These are phyloP conservation scores for Zeugodacus cucurbitae DNA, from an alignment of 1,140 invertebrate genomes.

Conservation along the genomic window DNA sequence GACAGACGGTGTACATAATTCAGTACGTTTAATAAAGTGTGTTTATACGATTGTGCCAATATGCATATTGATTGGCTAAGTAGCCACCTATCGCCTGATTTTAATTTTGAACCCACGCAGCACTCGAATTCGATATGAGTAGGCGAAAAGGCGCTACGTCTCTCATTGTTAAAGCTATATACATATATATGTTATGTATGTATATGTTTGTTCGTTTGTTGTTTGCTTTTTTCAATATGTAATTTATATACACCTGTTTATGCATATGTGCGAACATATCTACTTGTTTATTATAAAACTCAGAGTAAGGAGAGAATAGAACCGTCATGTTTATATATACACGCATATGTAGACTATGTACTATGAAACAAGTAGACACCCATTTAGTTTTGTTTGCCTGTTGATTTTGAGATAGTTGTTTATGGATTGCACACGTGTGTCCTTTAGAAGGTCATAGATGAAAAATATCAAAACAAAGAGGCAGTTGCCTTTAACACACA, in stretches of 20 bases:
- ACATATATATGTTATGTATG: background rate
- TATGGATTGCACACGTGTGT: slow-evolving; percentile 49
- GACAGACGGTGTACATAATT: background rate
- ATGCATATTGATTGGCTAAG: slow-evolving; percentile 25
- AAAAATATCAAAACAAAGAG: background rate
- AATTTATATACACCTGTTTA: background rate
- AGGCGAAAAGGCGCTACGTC: background rate
- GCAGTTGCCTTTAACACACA: background rate
- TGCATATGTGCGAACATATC: background rate
- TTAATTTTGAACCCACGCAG: background rate
- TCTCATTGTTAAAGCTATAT: background rate
- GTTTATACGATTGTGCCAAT: background rate
- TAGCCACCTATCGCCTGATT: background rate
- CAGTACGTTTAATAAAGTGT: background rate
- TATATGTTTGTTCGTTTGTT: too few species aligned
- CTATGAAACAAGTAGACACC: background rate
- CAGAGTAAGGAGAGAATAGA: background rate
- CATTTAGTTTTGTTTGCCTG: slow-evolving; percentile 28
- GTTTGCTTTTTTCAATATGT: background rate
- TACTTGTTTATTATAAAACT: background rate
- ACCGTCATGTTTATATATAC: background rate
- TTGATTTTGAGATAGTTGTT: slow-evolving; percentile 46
- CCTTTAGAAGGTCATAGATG: slow-evolving; percentile 60
- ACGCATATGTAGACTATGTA: background rate
- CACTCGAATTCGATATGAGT: background rate